Evolutionary conservation across 2,888 invertebrate species (phyloP), one percentile per base, ranked within the genome.

Genomic region (Drosophila prostipennis): DNA sequence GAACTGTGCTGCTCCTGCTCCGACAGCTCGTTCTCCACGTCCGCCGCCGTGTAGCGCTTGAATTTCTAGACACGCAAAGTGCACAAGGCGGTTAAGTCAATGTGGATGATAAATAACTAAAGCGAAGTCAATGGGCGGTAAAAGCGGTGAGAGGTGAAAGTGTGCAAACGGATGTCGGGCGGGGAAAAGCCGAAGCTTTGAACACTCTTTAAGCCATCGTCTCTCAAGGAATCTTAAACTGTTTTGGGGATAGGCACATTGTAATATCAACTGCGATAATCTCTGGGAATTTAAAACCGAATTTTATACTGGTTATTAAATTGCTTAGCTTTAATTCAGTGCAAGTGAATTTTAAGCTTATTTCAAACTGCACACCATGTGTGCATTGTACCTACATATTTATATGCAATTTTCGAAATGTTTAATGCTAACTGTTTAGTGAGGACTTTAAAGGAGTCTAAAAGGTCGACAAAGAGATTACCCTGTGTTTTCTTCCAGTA

Each of bases 21-120:
- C 6, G 91, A 91, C 23, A 89, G 79, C 49, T 91, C 90, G 54
- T 87, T 87, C 56, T 91, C 91, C n/a, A 90, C 85, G 61, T 90
- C 89, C 8, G 90, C 88, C 29, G 89, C 80, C 7, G 90, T 90
- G 54, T 89, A 91, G 37, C 90, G 90, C 48, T 91, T 91, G 69
- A 90, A 87, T 87, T 91, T 91, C 91, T 91, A 70, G 58, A 67
- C 42, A 68, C 71, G 57, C 71, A 49, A 68, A 57, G 71, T 57
- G 58, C 71, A 70, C 46, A 57, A 46, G 71, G 46, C 40, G 51
- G 52, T 60, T 52, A 72, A 69, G 69, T 42, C 61, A 72, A 45
- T 73, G 61, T 46, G 45, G 64, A 54, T 54, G 53, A 73, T 55
- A 73, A 64, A 64, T 54, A 72, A 57, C 69, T 68, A 53, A 68